Evolutionary conservation across 2,888 invertebrate species (phyloP), one percentile per base, ranked within the genome.

Genomic region (Sepiola atlantica): DNA sequence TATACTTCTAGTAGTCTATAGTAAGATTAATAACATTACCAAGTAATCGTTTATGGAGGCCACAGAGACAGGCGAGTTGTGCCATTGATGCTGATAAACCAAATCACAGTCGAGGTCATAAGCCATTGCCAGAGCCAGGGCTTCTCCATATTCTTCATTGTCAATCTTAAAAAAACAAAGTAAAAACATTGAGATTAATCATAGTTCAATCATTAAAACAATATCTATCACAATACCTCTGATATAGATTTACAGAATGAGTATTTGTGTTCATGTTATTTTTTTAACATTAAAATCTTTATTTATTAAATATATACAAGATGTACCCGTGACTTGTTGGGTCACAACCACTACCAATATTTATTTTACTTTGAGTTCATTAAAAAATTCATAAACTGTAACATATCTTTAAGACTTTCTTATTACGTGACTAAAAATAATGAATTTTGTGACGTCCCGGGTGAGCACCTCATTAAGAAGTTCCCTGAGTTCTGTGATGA

Each of bases 61-160:
- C 6, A 98, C 97, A 91, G 98, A 98, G 93, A 98, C 98, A 28
- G 98, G 98, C 93, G 98, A 98, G 96, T 98, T 98, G 95, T 98
- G 97, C 98, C 98, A 98, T 97, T 98, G 98, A 96, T 98, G 98
- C 97, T 98, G 98, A 97, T 98, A 98, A 28, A 98, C 98, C 55
- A 98, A 97, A 97, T 98, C 98, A 96, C 98, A 98, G 97, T 98
- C 98, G 96, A 98, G 97, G 94, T 98, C 97, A 96, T 98, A 98
- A 3, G 98, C 98, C 94, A 98, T 98, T 0, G 98, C 98, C 95
- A 98, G 97, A 24, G 98, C 97, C 95, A 98, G 97, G 18, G 98
- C 98, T 96, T 98, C 98, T 55, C 98, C 98, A 97, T 98, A 98
- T 97, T 98, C 98, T 96, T 98, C 98, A 96, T 98, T 98, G 96